Percentiles rank a stretch among this genome's conserved stretches.
Evolutionary conservation across 2,113 vertebrate species (phyloP).

Genomic region (Lepisosteus osseus): DNA sequence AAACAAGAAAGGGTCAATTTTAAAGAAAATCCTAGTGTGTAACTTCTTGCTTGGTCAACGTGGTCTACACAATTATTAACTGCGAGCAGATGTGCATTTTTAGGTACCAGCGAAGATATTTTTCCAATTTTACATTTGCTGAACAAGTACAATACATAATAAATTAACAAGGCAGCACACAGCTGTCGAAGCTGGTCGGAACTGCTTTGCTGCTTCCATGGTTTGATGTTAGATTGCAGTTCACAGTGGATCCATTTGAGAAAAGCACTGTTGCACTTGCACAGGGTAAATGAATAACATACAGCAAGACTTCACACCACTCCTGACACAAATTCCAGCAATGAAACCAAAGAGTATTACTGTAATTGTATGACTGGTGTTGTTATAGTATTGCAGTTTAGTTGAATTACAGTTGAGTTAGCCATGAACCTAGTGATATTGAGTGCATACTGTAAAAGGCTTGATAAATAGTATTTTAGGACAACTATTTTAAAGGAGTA

Average conservation of each 20-base stretch:
- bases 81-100: constrained; percentile 33
- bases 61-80: too few relatives aligned
- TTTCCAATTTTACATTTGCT: constrained; percentile 37
- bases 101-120: constrained; percentile 21
- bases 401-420: too few relatives aligned
- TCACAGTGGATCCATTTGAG: constrained; percentile 1
- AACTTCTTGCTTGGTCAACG: too few relatives aligned
- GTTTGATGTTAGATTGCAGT: constrained; percentile 8
- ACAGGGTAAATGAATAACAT: background rate
- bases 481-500: too few relatives aligned
- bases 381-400: too few relatives aligned
- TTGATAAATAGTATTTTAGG: too few relatives aligned
- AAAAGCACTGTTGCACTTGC: background rate
- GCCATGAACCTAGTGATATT: too few relatives aligned
- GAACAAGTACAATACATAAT: constrained; percentile 35
- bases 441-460: too few relatives aligned
- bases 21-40: too few relatives aligned
- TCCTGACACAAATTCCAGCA: background rate
- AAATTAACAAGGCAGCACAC: constrained; percentile 19
- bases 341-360: background rate
- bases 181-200: constrained; percentile 11
- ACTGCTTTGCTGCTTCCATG: background rate
- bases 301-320: background rate
- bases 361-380: too few relatives aligned
- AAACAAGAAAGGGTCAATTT: too few relatives aligned